A percentile compares a stretch with the other conserved stretches of the same genome.
phyloP scores from a whole-genome alignment of 1,140 invertebrate species.

The Musca vetustissima region DNA sequence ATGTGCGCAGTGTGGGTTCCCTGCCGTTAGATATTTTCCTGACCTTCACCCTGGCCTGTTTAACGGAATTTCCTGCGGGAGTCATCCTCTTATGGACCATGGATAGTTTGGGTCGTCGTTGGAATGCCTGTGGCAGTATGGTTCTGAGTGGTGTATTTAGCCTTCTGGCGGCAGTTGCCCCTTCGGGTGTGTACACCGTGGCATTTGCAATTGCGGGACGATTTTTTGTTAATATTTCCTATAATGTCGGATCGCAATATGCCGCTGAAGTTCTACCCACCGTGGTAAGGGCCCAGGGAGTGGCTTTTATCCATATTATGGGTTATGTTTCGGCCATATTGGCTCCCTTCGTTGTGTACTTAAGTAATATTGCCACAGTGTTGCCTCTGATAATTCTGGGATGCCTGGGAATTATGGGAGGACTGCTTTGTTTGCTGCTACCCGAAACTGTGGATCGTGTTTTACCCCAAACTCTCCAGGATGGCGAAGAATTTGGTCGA shows the following conservation, averaged over 20 bases:
- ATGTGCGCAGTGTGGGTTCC: slow-evolving; percentile 80
- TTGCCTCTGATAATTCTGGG: slow-evolving; percentile 77
- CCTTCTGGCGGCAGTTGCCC: slow-evolving; percentile 69
- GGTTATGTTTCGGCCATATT: slow-evolving; percentile 81
- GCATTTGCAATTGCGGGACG: slow-evolving; percentile 75
- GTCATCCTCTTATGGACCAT: slow-evolving; percentile 76
- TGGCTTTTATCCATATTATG: slow-evolving; percentile 83
- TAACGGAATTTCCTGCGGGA: slow-evolving; percentile 74
- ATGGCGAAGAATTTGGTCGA: slow-evolving; percentile 80
- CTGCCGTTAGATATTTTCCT: slow-evolving; percentile 78
- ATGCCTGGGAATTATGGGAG: slow-evolving; percentile 70
- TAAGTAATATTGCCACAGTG: slow-evolving; percentile 67
- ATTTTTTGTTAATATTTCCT: slow-evolving; percentile 83
- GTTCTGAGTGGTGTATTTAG: slow-evolving; percentile 78
- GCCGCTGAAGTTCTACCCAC: slow-evolving; percentile 85
- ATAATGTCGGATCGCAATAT: slow-evolving; percentile 87
- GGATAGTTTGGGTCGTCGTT: slow-evolving; percentile 80
- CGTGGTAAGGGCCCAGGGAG: slow-evolving; percentile 80
- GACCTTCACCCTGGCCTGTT: slow-evolving; percentile 80
- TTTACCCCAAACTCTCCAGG: slow-evolving; percentile 78
- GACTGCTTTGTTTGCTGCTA: slow-evolving; percentile 71
- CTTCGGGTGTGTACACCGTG: slow-evolving; percentile 65
- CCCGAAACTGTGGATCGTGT: slow-evolving; percentile 83
- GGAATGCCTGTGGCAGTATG: slow-evolving; percentile 79
- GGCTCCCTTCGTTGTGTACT: slow-evolving; percentile 79